A percentile compares a stretch with the other conserved stretches of the same genome.
Evolutionary conservation across 2,888 invertebrate species (phyloP).

Genomic region (Phalera bucephala): DNA sequence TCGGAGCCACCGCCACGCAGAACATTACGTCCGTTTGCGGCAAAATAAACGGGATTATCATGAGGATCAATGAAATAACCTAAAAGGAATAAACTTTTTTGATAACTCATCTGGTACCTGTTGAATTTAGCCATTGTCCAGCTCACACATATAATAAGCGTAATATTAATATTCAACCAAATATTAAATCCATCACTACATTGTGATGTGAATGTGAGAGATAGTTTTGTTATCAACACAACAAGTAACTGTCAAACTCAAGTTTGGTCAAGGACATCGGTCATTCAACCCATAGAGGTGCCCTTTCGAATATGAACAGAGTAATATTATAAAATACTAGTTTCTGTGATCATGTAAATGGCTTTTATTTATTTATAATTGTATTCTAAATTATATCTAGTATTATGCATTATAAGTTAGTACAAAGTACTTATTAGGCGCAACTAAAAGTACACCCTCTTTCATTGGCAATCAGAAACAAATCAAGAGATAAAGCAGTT

Average conservation of each 20-base stretch:
- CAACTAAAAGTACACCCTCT: constrained; percentile 78
- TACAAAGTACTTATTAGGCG: constrained; percentile 43
- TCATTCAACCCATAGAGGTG: not conserved
- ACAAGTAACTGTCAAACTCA: too few relatives aligned
- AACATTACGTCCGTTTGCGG: constrained; percentile 49
- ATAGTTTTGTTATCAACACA: too few relatives aligned
- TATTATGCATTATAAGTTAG: constrained; percentile 20
- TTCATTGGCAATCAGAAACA: constrained; percentile 74
- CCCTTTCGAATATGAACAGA: too few relatives aligned
- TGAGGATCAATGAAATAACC: constrained; percentile 71
- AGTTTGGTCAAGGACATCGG: not conserved
- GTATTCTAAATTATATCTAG: constrained; percentile 22
- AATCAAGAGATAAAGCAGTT: constrained; percentile 61
- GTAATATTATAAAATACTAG: too few relatives aligned
- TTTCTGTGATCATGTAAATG: too few relatives aligned
- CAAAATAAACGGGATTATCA: constrained; percentile 66
- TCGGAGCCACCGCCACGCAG: constrained; percentile 67
- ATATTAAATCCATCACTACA: too few relatives aligned
- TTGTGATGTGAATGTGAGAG: too few relatives aligned
- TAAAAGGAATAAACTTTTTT: constrained; percentile 65
- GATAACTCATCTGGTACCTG: constrained; percentile 30
- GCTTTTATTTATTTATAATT: constrained; percentile 19
- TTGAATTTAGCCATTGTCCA: not conserved
- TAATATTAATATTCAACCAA: too few relatives aligned
- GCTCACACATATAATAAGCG: too few relatives aligned